Evolutionary conservation across 2,797 vertebrate genomes (phyloP), one percentile per base, ranked within the genome.

Genomic region (Tragelaphus eurycerus): DNA sequence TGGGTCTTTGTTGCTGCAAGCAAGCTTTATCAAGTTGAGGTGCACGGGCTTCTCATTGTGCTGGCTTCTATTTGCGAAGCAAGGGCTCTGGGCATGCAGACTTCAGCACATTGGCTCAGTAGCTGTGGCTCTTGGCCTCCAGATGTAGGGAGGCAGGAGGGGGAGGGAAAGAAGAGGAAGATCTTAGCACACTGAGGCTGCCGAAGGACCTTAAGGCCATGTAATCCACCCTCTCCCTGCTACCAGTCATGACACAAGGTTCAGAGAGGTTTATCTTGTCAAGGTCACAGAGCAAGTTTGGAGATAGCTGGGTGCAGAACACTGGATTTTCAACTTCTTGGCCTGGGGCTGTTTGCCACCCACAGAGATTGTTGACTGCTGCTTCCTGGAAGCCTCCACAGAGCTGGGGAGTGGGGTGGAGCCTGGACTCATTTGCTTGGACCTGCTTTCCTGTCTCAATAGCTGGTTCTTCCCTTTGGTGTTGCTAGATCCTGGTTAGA

Each of bases 261-360:
- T 38, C 95, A 96, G 85, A 92, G 93, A 82, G 48, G 67, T 82
- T 95, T 91, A 29, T 88, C 48, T 89, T 55, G 59, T 19, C 59
- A 48, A 79, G 16, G 38, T 64, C 71, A 89, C 88, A 67, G 4
- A 83, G 88, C 52, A 93, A 86, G 50, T 89, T 59, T 52, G 38
- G 27, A 91, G 25, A n/a, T 23, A 19, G 55, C 29, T 94, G 52
- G 57, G 43, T 79, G 52, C 79, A 89, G 64, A 84, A 25, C 79
- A 46, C 1, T 50, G 78, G 34, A 62, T 2, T 89, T 93, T 76
- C 59, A 59, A 59, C 38, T 50, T 97, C 31, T 19, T 48, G 62
- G 50, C 3, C 4, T 6, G 13, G 31, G 67, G 21, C 46, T 79
- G 13, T 43, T 79, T 34, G 43, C n/a, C 7, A 4, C 12, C 81